A percentile compares a stretch with the other conserved stretches of the same genome.
phyloP scores from a whole-genome alignment of 2,888 invertebrate genomes.

The Timandra comae region DNA sequence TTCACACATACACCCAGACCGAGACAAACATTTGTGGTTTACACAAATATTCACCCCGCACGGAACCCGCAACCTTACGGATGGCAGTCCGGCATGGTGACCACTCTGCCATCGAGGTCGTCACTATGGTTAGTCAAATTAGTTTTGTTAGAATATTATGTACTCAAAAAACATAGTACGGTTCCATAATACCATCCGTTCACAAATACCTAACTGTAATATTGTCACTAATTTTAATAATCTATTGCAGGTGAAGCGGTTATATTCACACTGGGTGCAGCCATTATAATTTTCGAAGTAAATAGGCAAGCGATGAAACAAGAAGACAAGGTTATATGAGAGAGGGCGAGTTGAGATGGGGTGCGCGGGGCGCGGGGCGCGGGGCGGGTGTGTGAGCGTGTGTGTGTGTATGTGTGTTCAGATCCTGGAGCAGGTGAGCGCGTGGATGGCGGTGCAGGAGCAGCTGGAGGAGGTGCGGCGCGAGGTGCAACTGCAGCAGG shows the following conservation, averaged over 20 bases:
- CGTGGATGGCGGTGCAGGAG: constrained; percentile 10
- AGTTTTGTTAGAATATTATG: not conserved
- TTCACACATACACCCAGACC: too few species aligned
- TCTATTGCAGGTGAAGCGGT: constrained; percentile 33
- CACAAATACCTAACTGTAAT: not conserved
- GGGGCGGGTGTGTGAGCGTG: too few species aligned
- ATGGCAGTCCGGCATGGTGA: too few species aligned
- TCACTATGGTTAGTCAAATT: too few species aligned
- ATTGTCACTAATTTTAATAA: not conserved
- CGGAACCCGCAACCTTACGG: too few species aligned
- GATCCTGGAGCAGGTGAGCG: constrained; percentile 3
- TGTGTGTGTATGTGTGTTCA: constrained; percentile 8
- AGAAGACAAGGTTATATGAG: constrained; percentile 7
- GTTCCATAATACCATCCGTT: not conserved
- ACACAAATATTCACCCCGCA: too few species aligned
- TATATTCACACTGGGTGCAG: constrained; percentile 32
- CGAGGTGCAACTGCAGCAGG: constrained; percentile 21
- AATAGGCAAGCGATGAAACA: constrained; percentile 37
- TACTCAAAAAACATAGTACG: not conserved
- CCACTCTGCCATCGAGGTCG: too few species aligned
- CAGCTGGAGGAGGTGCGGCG: constrained; percentile 19
- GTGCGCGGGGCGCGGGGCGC: not conserved
- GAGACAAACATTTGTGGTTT: too few species aligned
- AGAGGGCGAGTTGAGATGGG: not conserved
- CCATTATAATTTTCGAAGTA: constrained; percentile 34